phyloP scores from a whole-genome alignment of 2,888 invertebrate genomes.

The Chironomus riparius region DNA sequence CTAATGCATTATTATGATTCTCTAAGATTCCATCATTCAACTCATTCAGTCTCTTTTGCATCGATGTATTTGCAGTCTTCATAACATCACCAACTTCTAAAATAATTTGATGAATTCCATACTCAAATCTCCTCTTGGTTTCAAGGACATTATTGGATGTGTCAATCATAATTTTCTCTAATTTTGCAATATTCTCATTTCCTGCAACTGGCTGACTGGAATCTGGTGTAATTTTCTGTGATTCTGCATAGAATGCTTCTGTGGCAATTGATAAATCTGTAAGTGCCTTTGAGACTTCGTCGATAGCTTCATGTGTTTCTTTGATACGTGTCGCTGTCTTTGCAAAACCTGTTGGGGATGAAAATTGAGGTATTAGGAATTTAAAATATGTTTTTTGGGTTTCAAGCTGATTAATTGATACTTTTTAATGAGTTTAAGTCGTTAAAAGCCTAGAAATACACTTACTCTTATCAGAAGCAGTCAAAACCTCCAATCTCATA shows the following conservation, averaged over 20 bases:
- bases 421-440: no score
- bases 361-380: background rate
- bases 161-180: constrained; percentile 68
- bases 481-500: constrained; percentile 44
- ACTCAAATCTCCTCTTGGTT: constrained; percentile 74
- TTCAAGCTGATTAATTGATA: no score
- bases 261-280: constrained; percentile 49
- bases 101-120: constrained; percentile 72
- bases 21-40: constrained; percentile 60
- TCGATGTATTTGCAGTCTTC: constrained; percentile 54
- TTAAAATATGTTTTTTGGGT: background rate
- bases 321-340: constrained; percentile 47
- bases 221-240: constrained; percentile 48
- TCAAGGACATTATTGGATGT: constrained; percentile 78
- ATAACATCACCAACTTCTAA: constrained; percentile 64
- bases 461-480: constrained; percentile 45
- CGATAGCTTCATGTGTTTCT: constrained; percentile 45
- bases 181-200: constrained; percentile 52
- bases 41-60: constrained; percentile 58
- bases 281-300: constrained; percentile 51
- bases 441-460: no score
- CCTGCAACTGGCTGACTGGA: constrained; percentile 42
- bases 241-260: constrained; percentile 48
- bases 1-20: constrained; percentile 61
- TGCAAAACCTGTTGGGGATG: constrained; percentile 37